Percentiles rank a stretch among this genome's conserved stretches.
Conservation (phyloP, 1,140 invertebrate species). For the Paraescarpia echinospica region DNA sequence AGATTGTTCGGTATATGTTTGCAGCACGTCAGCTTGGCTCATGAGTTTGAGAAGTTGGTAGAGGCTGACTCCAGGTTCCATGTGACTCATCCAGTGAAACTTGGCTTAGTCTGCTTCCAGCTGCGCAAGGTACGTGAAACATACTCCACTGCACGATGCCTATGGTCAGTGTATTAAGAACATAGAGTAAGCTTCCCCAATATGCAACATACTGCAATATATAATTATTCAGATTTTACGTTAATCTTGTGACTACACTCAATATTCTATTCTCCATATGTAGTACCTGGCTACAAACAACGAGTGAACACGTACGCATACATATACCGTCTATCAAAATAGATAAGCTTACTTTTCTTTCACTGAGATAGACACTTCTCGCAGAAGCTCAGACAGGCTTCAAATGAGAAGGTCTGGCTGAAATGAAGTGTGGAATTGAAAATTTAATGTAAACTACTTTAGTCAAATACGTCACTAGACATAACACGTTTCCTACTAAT, state of each 20-base stretch:
- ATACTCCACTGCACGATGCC: background rate
- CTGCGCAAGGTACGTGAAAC: constrained; percentile 34
- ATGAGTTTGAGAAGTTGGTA: constrained; percentile 75
- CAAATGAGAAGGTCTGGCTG: background rate
- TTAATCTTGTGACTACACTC: background rate
- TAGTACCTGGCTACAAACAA: background rate
- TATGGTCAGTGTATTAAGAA: background rate
- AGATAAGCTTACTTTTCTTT: too few species aligned
- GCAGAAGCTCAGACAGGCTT: background rate
- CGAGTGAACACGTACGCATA: background rate
- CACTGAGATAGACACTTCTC: background rate
- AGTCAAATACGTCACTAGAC: background rate
- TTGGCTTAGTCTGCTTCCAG: constrained; percentile 88
- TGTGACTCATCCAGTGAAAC: constrained; percentile 88
- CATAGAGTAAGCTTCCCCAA: background rate
- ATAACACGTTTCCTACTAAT: background rate
- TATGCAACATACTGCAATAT: background rate
- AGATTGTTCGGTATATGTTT: background rate
- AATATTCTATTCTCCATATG: background rate
- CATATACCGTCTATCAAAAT: too few species aligned
- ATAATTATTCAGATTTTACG: background rate
- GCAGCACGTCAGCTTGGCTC: constrained; percentile 72
- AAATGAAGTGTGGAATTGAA: too few species aligned
- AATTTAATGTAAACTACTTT: constrained; percentile 6
- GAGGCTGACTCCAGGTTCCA: constrained; percentile 78